phyloP scores from a whole-genome alignment of 2,113 vertebrate species.

The Urocitellus parryii region DNA sequence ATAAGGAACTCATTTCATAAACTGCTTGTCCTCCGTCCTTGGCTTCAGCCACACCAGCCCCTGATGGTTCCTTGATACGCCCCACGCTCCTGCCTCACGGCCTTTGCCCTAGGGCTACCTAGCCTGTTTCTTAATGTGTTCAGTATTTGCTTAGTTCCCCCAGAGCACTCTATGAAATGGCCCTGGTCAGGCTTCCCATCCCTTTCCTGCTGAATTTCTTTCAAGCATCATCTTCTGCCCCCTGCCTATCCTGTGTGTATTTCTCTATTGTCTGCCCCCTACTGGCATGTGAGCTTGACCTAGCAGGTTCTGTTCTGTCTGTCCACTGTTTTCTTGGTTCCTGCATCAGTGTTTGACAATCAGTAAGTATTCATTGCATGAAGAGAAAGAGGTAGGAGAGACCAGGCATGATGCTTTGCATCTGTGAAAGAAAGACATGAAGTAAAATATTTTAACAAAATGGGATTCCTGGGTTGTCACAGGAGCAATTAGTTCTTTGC shows the following conservation, averaged over 20 bases:
- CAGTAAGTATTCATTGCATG: neutral
- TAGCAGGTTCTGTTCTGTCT: neutral
- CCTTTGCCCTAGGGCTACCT: neutral
- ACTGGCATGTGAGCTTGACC: neutral
- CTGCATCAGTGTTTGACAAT: neutral
- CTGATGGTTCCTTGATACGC: neutral
- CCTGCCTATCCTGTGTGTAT: neutral
- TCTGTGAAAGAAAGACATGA: neutral
- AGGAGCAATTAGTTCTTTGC: neutral
- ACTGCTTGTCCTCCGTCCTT: neutral
- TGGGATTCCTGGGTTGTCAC: neutral
- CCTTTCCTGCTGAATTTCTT: neutral
- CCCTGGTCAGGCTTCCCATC: neutral
- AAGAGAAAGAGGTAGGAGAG: neutral
- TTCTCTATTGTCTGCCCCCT: neutral
- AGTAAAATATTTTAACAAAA: neutral
- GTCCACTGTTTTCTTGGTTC: neutral
- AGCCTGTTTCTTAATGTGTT: neutral
- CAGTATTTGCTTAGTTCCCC: neutral
- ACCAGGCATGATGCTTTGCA: neutral
- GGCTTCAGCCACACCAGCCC: neutral
- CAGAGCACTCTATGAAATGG: neutral
- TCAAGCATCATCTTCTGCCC: neutral
- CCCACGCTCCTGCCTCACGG: neutral
- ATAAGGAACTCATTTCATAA: neutral